Evolutionary conservation across 2,888 invertebrate species (phyloP), one percentile per base, ranked within the genome.

Genomic region (Xestia c-nigrum): DNA sequence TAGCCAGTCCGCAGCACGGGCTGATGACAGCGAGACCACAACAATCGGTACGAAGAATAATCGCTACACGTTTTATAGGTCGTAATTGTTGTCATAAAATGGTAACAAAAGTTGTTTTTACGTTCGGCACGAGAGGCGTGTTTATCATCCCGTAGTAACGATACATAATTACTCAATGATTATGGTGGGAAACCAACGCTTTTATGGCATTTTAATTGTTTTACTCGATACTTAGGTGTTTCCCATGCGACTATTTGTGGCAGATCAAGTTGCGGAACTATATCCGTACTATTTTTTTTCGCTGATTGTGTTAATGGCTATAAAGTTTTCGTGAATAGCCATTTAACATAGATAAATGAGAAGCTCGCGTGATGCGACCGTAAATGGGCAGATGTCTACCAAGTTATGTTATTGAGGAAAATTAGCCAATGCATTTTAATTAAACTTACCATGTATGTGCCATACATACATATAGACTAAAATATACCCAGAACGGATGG

Each of bases 71-170:
- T 95, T 96, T 96, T 96, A 96, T 96, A 93, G 96, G 93, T 96
- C 96, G 94, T 96, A 96, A 96, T 96, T 96, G 96, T 95, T 96
- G 95, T 95, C 95, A 94, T 96, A 96, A 96, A 96, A 96, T 95
- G 92, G 95, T 95, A 96, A 96, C 96, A 96, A 96, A 96, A 96
- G 94, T 95, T 95, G 93, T 95, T 96, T 95, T 96, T 95, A 96
- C 94, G 95, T 94, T 94, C 94, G 92, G 94, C 95, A 95, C 95
- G 95, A 95, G 95, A 95, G 93, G 90, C 91, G 92, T 93, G 94
- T 96, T 94, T 95, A 95, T 96, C 95, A 94, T 95, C 91, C 92
- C 91, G 92, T 92, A 94, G 94, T 92, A 92, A 95, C 93, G 90
- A 94, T 93, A 91, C 91, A 91, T 90, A 91, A 91, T 94, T 92